Conservation (phyloP, 2,113 vertebrate species). For the Rallus limicola region DNA sequence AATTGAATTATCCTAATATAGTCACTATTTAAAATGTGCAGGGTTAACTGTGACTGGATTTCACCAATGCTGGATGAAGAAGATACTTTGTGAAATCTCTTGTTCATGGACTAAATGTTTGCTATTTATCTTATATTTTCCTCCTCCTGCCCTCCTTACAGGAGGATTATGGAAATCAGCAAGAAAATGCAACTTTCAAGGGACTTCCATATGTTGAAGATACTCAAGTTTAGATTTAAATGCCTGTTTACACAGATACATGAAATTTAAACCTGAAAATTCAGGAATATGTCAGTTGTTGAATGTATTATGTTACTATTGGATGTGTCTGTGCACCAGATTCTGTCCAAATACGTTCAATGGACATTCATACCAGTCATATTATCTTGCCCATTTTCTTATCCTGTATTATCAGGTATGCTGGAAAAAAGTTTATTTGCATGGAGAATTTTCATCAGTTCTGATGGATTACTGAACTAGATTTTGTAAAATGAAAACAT, state of each 20-base stretch:
- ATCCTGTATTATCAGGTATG: background rate
- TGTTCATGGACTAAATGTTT: background rate
- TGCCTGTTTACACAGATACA: background rate
- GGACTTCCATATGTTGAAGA: background rate
- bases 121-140: background rate
- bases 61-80: background rate
- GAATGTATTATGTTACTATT: background rate
- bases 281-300: background rate
- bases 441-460: background rate
- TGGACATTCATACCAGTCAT: background rate
- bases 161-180: background rate
- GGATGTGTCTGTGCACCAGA: background rate
- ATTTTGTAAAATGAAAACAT: background rate
- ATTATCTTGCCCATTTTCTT: background rate
- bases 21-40: background rate
- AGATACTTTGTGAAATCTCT: background rate
- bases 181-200: background rate
- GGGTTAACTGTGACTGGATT: background rate
- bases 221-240: background rate
- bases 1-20: background rate
- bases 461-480: background rate
- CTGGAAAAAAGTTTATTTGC: background rate
- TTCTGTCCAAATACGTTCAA: background rate
- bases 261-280: background rate
- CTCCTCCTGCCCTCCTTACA: rapidly evolving